Conservation (phyloP, 2,888 invertebrate species). For the Mythimna lalbum region DNA sequence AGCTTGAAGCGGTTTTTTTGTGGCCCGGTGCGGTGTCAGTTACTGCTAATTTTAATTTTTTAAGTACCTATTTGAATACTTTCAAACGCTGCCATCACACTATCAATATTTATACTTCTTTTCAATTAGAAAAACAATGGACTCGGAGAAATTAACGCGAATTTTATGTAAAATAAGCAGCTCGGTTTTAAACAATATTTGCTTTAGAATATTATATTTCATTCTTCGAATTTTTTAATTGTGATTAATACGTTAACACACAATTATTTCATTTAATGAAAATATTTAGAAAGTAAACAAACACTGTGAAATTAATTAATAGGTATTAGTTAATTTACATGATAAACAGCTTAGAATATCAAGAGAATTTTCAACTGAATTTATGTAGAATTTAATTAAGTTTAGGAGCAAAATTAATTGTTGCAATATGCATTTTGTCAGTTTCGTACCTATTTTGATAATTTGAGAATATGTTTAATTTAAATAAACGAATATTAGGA, state of each 20-base stretch:
- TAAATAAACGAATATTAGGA: background rate
- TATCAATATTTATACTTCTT: too few species aligned
- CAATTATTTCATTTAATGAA: conserved; percentile 6
- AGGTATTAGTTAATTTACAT: conserved; percentile 4
- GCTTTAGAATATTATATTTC: conserved; percentile 19
- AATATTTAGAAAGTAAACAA: conserved; percentile 19
- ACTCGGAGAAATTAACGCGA: too few species aligned
- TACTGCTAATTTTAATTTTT: too few species aligned
- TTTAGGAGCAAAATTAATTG: background rate
- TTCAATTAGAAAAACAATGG: background rate
- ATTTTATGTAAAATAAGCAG: background rate
- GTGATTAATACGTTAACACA: background rate
- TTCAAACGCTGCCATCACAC: too few species aligned
- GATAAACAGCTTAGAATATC: conserved; percentile 4
- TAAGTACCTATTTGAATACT: too few species aligned
- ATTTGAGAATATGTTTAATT: background rate
- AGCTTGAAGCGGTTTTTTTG: too few species aligned
- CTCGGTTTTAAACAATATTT: conserved; percentile 4
- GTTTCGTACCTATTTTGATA: background rate
- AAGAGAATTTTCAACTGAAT: conserved; percentile 2
- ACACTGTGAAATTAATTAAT: conserved; percentile 4
- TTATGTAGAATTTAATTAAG: conserved; percentile 23
- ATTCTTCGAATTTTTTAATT: conserved; percentile 16
- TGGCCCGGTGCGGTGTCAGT: too few species aligned
- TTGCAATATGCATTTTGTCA: background rate